Conservation (phyloP, 1,140 invertebrate species). For the Maniola jurtina region DNA sequence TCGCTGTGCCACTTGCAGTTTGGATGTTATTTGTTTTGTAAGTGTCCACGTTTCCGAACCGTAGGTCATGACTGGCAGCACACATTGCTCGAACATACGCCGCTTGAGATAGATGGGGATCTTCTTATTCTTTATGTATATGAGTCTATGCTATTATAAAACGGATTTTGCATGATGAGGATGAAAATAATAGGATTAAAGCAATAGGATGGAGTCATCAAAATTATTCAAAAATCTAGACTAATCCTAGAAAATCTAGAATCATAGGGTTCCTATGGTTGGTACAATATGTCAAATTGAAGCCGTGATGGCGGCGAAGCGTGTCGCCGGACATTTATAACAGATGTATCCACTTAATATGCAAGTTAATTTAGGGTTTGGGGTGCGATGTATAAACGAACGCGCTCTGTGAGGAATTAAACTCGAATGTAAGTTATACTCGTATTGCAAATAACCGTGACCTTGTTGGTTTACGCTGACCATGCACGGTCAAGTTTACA, state of each 20-base stretch:
- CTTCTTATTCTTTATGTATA: too few species aligned
- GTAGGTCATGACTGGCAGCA: too few species aligned
- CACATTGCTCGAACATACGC: too few species aligned
- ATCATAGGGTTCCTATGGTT: conserved; percentile 1
- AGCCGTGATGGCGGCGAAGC: conserved; percentile 46
- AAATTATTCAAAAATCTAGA: not conserved
- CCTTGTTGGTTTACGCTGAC: not conserved
- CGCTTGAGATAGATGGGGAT: too few species aligned
- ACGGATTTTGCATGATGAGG: too few species aligned
- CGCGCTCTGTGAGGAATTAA: conserved; percentile 2
- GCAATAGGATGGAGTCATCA: too few species aligned
- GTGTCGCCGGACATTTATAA: conserved; percentile 54
- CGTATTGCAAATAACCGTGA: not conserved
- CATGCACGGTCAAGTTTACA: not conserved
- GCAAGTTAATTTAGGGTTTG: conserved; percentile 18
- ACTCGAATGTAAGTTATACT: not conserved
- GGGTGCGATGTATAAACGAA: conserved; percentile 9
- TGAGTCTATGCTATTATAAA: too few species aligned
- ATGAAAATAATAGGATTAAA: too few species aligned
- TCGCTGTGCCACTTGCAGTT: too few species aligned
- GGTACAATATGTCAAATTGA: conserved; percentile 61
- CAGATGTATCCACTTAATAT: conserved; percentile 41
- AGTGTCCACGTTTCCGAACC: too few species aligned
- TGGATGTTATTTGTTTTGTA: too few species aligned
- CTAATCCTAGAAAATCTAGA: not conserved